Conservation (phyloP, 1,140 invertebrate genomes). For the Hesperophylax magnus region DNA sequence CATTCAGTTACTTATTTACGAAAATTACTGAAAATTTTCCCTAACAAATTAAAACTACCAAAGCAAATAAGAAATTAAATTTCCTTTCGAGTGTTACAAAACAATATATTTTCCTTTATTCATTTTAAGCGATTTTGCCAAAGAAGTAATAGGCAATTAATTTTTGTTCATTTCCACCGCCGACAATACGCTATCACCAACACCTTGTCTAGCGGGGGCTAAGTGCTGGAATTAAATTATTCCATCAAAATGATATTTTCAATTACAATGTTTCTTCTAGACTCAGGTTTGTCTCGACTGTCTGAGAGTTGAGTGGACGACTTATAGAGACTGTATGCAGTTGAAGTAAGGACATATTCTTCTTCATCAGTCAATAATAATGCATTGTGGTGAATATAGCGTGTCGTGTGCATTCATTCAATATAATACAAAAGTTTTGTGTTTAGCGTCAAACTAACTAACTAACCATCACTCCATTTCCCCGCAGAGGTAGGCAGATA, state of each 20-base stretch:
- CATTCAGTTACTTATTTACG: too few relatives aligned
- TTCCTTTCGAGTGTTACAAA: slow-evolving; percentile 14
- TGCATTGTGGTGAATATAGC: too few relatives aligned
- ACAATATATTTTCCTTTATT: slow-evolving; percentile 24
- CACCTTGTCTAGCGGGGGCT: slow-evolving; percentile 1
- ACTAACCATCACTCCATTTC: too few relatives aligned
- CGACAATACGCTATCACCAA: slow-evolving; percentile 1
- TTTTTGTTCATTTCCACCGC: slow-evolving; percentile 28
- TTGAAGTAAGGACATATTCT: too few relatives aligned
- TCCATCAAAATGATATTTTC: slow-evolving; percentile 23
- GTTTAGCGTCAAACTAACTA: too few relatives aligned
- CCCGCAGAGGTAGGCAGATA: too few relatives aligned
- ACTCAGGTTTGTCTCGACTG: not conserved
- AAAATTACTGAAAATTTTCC: not conserved
- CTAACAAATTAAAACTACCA: not conserved
- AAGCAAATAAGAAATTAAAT: slow-evolving; percentile 27
- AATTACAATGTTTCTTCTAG: slow-evolving; percentile 24
- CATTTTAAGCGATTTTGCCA: slow-evolving; percentile 25
- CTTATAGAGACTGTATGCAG: too few relatives aligned
- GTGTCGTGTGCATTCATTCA: too few relatives aligned
- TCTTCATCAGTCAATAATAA: too few relatives aligned
- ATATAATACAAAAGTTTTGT: too few relatives aligned
- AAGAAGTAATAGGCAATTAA: slow-evolving; percentile 33
- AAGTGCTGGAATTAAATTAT: slow-evolving; percentile 4
- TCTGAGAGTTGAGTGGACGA: too few relatives aligned